Evolutionary conservation across 2,113 vertebrate genomes (phyloP).

Genomic region (Glaucidium brasilianum): DNA sequence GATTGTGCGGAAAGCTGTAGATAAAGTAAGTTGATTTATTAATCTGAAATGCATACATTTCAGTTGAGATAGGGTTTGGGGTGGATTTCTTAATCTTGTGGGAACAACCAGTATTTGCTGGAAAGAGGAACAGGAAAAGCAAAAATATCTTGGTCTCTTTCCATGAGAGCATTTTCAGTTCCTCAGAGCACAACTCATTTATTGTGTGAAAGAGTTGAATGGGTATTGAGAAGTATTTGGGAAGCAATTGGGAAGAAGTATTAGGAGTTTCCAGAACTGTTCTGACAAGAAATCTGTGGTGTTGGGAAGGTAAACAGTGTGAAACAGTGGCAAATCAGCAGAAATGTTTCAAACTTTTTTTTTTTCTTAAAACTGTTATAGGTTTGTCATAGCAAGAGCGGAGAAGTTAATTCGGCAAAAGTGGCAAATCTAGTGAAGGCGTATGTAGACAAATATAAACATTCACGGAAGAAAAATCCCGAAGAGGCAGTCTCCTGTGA

Average conservation of each 20-base stretch:
- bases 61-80: neutral
- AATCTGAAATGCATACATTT: rapidly evolving
- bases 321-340: neutral
- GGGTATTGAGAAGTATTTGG: neutral
- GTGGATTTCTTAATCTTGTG: neutral
- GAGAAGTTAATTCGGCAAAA: slow-evolving; percentile 95
- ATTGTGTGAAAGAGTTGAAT: neutral
- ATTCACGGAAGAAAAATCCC: slow-evolving; percentile 86
- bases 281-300: neutral
- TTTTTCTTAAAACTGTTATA: slow-evolving; percentile 48
- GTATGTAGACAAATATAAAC: slow-evolving; percentile 97
- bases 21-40: slow-evolving; percentile 81
- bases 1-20: slow-evolving; percentile 97
- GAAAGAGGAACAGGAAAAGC: neutral
- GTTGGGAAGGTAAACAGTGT: neutral
- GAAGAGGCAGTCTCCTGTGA: slow-evolving; percentile 71
- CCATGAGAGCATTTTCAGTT: neutral
- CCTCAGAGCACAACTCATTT: neutral
- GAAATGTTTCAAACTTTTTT: neutral
- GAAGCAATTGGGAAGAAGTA: neutral
- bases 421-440: slow-evolving; percentile 97
- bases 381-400: slow-evolving; percentile 98
- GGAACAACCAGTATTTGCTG: neutral
- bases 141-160: neutral
- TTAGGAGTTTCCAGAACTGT: neutral